Conservation (phyloP, 2,888 invertebrate genomes). For the Calameuta filiformis region DNA sequence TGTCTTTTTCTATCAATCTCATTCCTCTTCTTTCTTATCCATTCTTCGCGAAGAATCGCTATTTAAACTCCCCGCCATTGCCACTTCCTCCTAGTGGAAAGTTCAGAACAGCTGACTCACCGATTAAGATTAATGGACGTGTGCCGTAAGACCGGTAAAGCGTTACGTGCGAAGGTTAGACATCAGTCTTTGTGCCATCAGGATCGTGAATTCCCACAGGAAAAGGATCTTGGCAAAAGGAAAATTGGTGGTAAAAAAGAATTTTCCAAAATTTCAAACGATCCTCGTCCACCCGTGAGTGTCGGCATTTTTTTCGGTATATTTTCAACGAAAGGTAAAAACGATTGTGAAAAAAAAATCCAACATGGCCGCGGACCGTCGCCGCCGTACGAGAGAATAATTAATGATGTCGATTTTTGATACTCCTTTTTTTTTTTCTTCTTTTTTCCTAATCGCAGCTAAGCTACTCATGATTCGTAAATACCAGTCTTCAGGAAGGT, state of each 20-base stretch:
- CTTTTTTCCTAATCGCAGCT: not conserved
- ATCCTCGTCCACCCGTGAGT: not conserved
- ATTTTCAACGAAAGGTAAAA: not conserved
- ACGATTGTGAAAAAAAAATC: not conserved
- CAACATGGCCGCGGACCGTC: not conserved
- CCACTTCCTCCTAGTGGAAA: constrained; percentile 2
- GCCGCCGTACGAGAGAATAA: not conserved
- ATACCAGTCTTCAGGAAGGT: not conserved
- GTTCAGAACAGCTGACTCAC: constrained; percentile 39
- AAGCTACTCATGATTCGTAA: not conserved
- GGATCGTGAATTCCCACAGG: not conserved
- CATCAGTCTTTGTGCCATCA: not conserved
- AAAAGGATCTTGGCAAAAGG: not conserved
- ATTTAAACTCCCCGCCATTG: not conserved
- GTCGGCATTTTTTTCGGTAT: not conserved
- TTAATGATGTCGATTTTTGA: not conserved
- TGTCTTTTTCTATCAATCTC: not conserved
- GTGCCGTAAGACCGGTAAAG: constrained; percentile 45
- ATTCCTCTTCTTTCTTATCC: not conserved
- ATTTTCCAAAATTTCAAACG: not conserved
- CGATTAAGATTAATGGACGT: constrained; percentile 48
- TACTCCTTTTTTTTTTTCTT: not conserved
- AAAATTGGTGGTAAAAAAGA: not conserved
- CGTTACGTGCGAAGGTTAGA: constrained; percentile 17
- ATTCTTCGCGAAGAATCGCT: not conserved